Conservation (phyloP, 2,888 invertebrate genomes). For the Zeuzera pyrina region DNA sequence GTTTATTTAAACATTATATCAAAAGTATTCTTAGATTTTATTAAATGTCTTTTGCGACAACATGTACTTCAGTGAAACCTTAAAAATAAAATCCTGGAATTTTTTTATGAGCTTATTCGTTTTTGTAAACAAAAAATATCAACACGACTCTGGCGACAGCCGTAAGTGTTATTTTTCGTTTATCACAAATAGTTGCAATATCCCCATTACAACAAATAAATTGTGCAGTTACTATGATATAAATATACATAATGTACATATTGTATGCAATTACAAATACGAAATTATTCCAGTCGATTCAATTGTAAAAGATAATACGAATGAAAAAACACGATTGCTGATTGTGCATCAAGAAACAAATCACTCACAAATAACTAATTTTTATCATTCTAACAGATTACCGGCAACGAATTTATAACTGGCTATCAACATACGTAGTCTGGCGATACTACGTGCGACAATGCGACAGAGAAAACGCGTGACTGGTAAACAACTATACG, state of each 20-base stretch:
- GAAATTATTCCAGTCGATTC: too few relatives aligned
- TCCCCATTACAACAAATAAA: slow-evolving; percentile 34
- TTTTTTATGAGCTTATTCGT: slow-evolving; percentile 34
- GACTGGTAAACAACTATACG: slow-evolving; percentile 35
- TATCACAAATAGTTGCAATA: slow-evolving; percentile 20
- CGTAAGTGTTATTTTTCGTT: slow-evolving; percentile 14
- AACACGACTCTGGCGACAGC: slow-evolving; percentile 53
- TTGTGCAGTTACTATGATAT: slow-evolving; percentile 53
- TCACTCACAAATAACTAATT: slow-evolving; percentile 43
- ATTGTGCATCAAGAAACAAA: slow-evolving; percentile 63
- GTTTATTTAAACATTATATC: slow-evolving; percentile 52
- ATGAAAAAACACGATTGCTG: too few relatives aligned
- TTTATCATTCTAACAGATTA: slow-evolving; percentile 60
- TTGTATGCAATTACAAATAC: slow-evolving; percentile 21
- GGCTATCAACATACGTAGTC: slow-evolving; percentile 30
- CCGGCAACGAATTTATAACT: slow-evolving; percentile 23
- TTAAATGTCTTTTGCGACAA: slow-evolving; percentile 64
- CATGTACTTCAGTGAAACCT: slow-evolving; percentile 58
- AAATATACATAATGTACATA: slow-evolving; percentile 50
- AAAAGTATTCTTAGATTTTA: slow-evolving; percentile 61
- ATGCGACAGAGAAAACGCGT: slow-evolving; percentile 25
- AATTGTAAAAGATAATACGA: too few relatives aligned
- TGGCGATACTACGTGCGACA: slow-evolving; percentile 48
- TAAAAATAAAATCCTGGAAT: slow-evolving; percentile 53
- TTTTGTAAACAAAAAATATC: slow-evolving; percentile 22